phyloP scores from a whole-genome alignment of 2,797 vertebrate genomes.

The Alca torda region DNA sequence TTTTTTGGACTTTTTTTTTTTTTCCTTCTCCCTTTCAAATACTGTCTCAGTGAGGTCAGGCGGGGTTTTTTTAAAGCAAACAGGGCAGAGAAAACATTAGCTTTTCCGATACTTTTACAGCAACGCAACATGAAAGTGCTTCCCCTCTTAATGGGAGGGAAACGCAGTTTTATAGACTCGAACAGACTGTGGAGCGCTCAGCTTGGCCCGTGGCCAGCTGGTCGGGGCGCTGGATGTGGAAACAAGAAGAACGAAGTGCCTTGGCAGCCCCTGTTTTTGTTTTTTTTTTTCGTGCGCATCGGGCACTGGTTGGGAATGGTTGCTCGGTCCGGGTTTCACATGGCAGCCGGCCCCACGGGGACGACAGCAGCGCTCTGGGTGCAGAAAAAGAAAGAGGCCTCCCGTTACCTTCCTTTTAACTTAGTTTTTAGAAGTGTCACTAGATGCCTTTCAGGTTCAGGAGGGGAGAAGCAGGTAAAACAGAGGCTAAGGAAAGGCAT shows the following conservation, averaged over 20 bases:
- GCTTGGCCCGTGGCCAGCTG: neutral
- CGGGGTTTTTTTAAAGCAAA: neutral
- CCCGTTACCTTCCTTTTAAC: neutral
- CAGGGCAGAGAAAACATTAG: neutral
- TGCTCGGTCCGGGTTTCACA: neutral
- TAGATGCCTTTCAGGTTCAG: neutral
- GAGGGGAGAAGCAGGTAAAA: neutral
- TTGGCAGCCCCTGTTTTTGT: neutral
- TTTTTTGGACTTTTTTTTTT: neutral
- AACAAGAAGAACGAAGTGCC: neutral
- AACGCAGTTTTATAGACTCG: conserved; percentile 21
- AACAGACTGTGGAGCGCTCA: neutral
- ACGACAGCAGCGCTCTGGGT: neutral
- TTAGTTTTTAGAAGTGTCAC: neutral
- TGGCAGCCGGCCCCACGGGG: neutral
- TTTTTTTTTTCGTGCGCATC: accelerated
- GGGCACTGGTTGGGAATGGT: neutral
- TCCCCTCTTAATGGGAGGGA: conserved; percentile 24
- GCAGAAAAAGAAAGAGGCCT: neutral
- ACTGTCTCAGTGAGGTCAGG: neutral
- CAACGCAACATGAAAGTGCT: neutral
- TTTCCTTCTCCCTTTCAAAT: neutral
- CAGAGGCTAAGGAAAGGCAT: neutral
- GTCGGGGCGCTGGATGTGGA: neutral
- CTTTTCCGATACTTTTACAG: neutral